Conservation (phyloP, 2,797 vertebrate species). For the Anguilla megastoma region DNA sequence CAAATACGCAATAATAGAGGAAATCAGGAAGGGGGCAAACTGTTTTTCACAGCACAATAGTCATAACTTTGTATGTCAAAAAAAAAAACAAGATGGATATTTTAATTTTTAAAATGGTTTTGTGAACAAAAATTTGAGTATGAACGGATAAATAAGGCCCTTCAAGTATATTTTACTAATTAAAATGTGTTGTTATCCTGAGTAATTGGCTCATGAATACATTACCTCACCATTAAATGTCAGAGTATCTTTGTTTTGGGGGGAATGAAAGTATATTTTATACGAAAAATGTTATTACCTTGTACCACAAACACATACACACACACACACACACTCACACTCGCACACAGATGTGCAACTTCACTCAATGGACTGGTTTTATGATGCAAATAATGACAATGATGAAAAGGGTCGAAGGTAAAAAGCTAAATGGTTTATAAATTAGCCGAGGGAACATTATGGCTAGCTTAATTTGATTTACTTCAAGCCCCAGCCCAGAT, state of each 20-base stretch:
- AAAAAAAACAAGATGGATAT: neutral
- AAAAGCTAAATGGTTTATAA: conserved; percentile 42
- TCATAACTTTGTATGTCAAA: neutral
- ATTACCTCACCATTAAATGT: neutral
- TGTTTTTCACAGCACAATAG: neutral
- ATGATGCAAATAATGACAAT: conserved; percentile 30
- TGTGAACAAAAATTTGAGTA: neutral
- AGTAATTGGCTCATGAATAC: neutral
- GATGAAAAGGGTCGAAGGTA: conserved; percentile 21
- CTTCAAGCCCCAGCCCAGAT: conserved; percentile 11
- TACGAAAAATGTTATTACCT: neutral
- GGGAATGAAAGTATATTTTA: neutral
- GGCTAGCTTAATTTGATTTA: conserved; percentile 34
- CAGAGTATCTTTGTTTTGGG: neutral
- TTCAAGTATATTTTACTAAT: neutral
- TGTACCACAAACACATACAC: neutral
- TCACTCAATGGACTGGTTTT: conserved; percentile 25
- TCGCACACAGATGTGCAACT: conserved; percentile 25
- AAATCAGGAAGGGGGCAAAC: too few species aligned
- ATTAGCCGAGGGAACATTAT: conserved; percentile 37
- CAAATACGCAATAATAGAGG: too few species aligned
- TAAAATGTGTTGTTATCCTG: neutral
- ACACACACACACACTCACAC: neutral
- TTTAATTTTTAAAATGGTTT: neutral
- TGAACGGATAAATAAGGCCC: neutral